Percentiles rank a stretch among this genome's conserved stretches.
Evolutionary conservation across 2,888 invertebrate species (phyloP).

Genomic region (Ophraella communa): DNA sequence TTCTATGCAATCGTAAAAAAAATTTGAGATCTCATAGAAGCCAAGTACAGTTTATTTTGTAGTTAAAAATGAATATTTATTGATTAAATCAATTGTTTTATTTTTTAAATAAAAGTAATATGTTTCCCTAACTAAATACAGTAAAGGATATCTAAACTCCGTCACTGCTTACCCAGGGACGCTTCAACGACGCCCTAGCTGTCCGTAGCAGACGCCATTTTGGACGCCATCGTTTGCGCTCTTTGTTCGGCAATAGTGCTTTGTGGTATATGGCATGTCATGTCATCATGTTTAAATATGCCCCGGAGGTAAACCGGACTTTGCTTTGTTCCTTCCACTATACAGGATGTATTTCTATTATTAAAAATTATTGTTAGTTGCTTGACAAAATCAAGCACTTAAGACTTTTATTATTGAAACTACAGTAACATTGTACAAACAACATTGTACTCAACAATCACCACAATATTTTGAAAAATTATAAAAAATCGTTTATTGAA

Average conservation of each 20-base stretch:
- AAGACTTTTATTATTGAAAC: no score
- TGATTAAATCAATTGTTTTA: no score
- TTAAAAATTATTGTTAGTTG: not conserved
- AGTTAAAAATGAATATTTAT: no score
- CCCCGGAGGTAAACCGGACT: conserved; percentile 27
- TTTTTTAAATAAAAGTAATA: no score
- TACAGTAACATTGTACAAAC: no score
- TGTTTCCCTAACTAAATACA: not conserved
- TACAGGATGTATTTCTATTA: conserved; percentile 13
- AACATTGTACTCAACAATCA: no score
- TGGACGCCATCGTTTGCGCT: conserved; percentile 55
- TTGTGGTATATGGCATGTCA: conserved; percentile 37
- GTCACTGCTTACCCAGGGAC: conserved; percentile 24
- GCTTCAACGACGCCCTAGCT: conserved; percentile 53
- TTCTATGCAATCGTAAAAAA: no score
- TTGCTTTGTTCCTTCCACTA: conserved; percentile 17
- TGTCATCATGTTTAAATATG: conserved; percentile 40
- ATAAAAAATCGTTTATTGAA: no score
- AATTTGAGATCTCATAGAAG: no score
- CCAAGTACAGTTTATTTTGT: no score
- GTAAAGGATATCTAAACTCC: not conserved
- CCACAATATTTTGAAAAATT: no score
- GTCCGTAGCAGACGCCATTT: conserved; percentile 56
- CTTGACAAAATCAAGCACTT: no score
- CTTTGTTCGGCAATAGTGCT: conserved; percentile 40